phyloP scores from a whole-genome alignment of 1,140 invertebrate genomes.

The Drosophila ananassae region DNA sequence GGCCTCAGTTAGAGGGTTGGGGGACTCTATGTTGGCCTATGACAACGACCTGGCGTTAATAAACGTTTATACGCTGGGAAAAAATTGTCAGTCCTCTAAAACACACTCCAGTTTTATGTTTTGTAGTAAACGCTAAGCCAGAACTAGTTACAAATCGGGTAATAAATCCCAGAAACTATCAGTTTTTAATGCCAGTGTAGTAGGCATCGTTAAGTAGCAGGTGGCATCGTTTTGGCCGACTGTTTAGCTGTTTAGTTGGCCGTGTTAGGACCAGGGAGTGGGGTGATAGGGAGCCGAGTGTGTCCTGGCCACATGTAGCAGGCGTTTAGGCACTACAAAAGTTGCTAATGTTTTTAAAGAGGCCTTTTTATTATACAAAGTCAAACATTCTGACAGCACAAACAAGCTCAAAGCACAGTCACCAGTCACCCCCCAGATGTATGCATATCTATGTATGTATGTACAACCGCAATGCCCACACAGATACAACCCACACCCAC shows the following conservation, averaged over 20 bases:
- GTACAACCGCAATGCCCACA: constrained; percentile 38
- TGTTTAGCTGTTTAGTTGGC: constrained; percentile 53
- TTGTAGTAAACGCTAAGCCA: neutral
- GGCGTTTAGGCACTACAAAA: constrained; percentile 78
- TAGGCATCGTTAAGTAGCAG: constrained; percentile 63
- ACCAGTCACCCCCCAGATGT: constrained; percentile 20
- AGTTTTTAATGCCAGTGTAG: constrained; percentile 46
- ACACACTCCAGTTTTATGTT: neutral
- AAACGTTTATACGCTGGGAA: constrained; percentile 35
- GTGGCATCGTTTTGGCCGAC: constrained; percentile 55
- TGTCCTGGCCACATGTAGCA: constrained; percentile 57
- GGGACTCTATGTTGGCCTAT: constrained; percentile 36
- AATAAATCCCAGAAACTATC: neutral
- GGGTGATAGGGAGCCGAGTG: neutral
- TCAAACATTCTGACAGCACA: constrained; percentile 76
- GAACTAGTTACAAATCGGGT: neutral
- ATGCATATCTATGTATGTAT: constrained; percentile 8
- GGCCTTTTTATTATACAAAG: constrained; percentile 83
- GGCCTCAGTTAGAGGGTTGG: constrained; percentile 2
- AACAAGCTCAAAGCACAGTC: constrained; percentile 48
- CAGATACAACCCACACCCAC: constrained; percentile 6
- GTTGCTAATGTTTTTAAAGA: constrained; percentile 83
- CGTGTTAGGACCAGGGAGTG: constrained; percentile 5
- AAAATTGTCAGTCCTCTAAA: constrained; percentile 22
- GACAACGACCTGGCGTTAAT: constrained; percentile 35